Evolutionary conservation across 1,140 invertebrate species (phyloP).

Genomic region (Papilio dardanus): DNA sequence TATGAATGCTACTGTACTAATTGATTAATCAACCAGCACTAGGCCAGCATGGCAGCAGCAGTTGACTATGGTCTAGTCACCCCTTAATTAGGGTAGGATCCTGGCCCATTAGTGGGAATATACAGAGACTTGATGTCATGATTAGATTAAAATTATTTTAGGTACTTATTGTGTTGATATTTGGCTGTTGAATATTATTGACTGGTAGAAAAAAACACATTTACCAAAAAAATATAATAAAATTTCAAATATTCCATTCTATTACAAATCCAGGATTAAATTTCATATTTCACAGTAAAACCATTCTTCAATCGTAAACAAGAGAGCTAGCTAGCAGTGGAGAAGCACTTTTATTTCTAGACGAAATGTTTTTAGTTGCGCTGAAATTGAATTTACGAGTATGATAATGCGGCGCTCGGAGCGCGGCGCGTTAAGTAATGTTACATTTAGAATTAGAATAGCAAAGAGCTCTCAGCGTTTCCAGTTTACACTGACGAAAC

Average conservation of each 20-base stretch:
- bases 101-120: too few species aligned
- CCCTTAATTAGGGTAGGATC: too few species aligned
- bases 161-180: too few species aligned
- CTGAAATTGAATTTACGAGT: slow-evolving; percentile 27
- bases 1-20: background rate
- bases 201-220: too few species aligned
- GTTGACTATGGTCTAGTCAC: too few species aligned
- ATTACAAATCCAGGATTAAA: background rate
- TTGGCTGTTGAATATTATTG: too few species aligned
- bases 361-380: slow-evolving; percentile 16
- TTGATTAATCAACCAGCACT: too few species aligned
- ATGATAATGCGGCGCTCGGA: slow-evolving; percentile 12
- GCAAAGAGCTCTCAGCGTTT: slow-evolving; percentile 6
- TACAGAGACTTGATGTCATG: too few species aligned
- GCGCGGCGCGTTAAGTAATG: slow-evolving; percentile 16
- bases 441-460: slow-evolving; percentile 16
- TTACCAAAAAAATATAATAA: background rate
- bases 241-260: background rate
- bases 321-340: background rate
- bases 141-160: too few species aligned
- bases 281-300: background rate
- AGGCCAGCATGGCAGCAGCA: too few species aligned
- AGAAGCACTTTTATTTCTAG: slow-evolving; percentile 8
- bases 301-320: slow-evolving; percentile 6
- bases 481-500: background rate